Percentiles rank a stretch among this genome's conserved stretches.
These are phyloP conservation scores for Perizoma flavofasciatum DNA, from an alignment of 2,888 invertebrate genomes.

Conservation along the genomic window DNA sequence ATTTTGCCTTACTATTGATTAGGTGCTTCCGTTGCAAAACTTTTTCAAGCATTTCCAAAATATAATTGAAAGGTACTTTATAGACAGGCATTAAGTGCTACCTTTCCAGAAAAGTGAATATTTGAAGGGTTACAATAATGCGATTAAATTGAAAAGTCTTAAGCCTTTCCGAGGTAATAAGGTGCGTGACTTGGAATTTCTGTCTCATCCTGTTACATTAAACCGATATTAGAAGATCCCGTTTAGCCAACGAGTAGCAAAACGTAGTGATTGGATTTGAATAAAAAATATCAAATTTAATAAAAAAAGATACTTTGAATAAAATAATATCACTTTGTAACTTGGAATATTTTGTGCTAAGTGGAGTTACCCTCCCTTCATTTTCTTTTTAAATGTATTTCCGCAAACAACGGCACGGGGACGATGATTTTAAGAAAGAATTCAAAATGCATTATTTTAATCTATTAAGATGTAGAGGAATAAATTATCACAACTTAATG, in stretches of 20 bases:
- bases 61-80: slow-evolving; percentile 2
- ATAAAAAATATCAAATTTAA: slow-evolving; percentile 34
- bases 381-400: slow-evolving; percentile 28
- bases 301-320: too few species aligned
- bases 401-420: not conserved
- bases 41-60: not conserved
- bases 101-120: slow-evolving; percentile 55
- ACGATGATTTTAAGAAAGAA: slow-evolving; percentile 8
- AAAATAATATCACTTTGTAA: slow-evolving; percentile 10
- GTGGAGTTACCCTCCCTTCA: slow-evolving; percentile 17
- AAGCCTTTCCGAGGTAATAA: slow-evolving; percentile 72
- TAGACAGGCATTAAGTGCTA: not conserved
- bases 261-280: slow-evolving; percentile 26
- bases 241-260: slow-evolving; percentile 16
- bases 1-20: too few species aligned
- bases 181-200: slow-evolving; percentile 77
- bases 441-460: slow-evolving; percentile 10
- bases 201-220: slow-evolving; percentile 73
- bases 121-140: slow-evolving; percentile 70
- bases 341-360: slow-evolving; percentile 24
- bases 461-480: not conserved
- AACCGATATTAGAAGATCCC: slow-evolving; percentile 38
- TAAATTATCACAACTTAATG: too few species aligned
- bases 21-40: not conserved
- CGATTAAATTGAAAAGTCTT: slow-evolving; percentile 76